phyloP scores from a whole-genome alignment of 2,797 vertebrate species.

The Peromyscus eremicus region DNA sequence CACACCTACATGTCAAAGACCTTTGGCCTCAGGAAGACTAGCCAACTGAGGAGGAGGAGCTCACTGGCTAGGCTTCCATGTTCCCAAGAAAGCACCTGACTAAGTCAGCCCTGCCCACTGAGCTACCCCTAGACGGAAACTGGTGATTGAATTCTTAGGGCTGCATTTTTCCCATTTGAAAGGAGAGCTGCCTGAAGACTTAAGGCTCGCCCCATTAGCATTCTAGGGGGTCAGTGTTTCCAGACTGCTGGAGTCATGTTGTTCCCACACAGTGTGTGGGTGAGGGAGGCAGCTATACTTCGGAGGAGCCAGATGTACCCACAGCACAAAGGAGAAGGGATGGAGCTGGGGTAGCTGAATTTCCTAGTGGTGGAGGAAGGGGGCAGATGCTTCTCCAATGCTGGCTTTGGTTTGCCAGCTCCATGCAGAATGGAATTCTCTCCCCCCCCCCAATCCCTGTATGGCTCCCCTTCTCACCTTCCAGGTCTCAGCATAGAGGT shows the following conservation, averaged over 20 bases:
- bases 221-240: constrained; percentile 61
- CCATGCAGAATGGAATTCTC: background rate
- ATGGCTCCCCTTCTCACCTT: background rate
- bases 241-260: constrained; percentile 38
- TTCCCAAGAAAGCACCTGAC: background rate
- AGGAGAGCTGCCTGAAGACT: constrained; percentile 27
- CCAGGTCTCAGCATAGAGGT: background rate
- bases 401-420: background rate
- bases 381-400: background rate
- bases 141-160: constrained; percentile 10
- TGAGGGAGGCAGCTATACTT: constrained; percentile 51
- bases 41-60: background rate
- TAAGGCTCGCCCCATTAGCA: constrained; percentile 65
- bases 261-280: constrained; percentile 55
- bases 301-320: constrained; percentile 64
- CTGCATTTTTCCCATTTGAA: background rate
- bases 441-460: background rate
- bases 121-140: background rate
- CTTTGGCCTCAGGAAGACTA: background rate
- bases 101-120: rapidly evolving
- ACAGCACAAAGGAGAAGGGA: constrained; percentile 29
- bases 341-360: background rate
- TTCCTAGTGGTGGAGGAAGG: constrained; percentile 39
- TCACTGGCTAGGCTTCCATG: background rate
- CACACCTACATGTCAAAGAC: background rate